Evolutionary conservation across 2,888 invertebrate genomes (phyloP), one percentile per base, ranked within the genome.

Genomic region (Pristionchus arcanus): DNA sequence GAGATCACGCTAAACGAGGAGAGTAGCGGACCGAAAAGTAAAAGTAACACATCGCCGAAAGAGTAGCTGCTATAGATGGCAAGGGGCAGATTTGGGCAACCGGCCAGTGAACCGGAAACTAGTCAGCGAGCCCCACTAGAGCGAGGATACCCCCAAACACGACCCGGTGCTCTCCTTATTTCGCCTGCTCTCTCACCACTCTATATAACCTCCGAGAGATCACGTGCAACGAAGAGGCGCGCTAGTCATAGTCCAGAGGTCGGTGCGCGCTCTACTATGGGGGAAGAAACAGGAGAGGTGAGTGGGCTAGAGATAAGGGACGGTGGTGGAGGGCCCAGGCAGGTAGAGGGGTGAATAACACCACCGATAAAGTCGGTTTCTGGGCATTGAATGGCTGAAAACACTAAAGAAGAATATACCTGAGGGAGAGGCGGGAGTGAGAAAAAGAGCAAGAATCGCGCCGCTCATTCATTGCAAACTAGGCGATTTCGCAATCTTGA

Each of bases 231-330:
- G 16, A 21, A 55, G 55, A 55, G 55, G 3, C 21, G 71, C 42
- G 42, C 42, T 42, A 68, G 66, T 28, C 66, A 66, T 31, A 19
- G 77, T 34, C 42, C 42, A 49, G 77, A 77, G 77, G 42, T 77
- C 77, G 42, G 77, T 77, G 77, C 77, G 77, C 19, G 37, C 77
- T 77, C 19, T 77, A 42, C 77, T 77, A 77, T 77, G 37, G 42
- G 71, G 34, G 21, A 28, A 77, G 42, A 37, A 49, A 77, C 77
- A 42, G 74, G 42, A 42, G 74, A 77, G 71, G n/a, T n/a, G 66
- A n/a, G 66, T n/a, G n/a, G 42, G 42, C 7, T 42, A 21, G 77
- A 37, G n/a, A 77, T 77, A 77, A 42, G 25, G 42, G 42, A 1
- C 7, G 42, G 5, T 42, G 21, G 9, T 25, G 42, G 19, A 42